Evolutionary conservation across 2,797 vertebrate genomes (phyloP), one percentile per base, ranked within the genome.

Genomic region (Melanotaenia nigrans): DNA sequence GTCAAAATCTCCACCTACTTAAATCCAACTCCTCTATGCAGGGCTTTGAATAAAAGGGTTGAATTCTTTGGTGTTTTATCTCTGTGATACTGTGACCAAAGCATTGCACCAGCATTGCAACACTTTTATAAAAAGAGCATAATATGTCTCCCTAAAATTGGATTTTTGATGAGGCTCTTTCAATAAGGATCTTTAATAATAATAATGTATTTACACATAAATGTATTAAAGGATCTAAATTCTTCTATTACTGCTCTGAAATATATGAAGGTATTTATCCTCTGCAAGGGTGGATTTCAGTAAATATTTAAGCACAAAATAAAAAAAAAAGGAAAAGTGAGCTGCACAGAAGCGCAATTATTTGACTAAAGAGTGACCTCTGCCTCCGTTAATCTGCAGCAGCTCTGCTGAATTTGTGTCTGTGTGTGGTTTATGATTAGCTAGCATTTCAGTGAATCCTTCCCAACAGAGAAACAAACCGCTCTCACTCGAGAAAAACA

Each of bases 381-480:
- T 61, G 55, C 28, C 42, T 80, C 70, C 5, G 63, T 75, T 65
- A 45, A 61, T 72, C 25, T 63, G 38, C 35, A 59, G 45, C 13
- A 33, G 58, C 58, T 32, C 65, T 35, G 45, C 28, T 13, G 12
- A 47, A 55, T 71, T 14, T 47, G 24, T 76, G 36, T 30, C 22
- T 51, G 65, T 58, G 30, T 71, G 47, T 71, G 40, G 57, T 81
- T 62, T 71, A 55, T 65, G 68, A 70, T 82, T 70, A 82, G 68
- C 73, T 13, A 53, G 72, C 71, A 78, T 64, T 30, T 76, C 68
- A 60, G 68, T 42, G 36, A 42, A 36, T 70, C 32, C 28, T 30
- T 79, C 63, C 65, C 78, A 32, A 65, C 68, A 61, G 68, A 32
- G 69, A 61, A 66, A 78, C 64, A 81, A 61, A 30, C 73, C 11